Conservation (phyloP, 2,888 invertebrate species). For the Adelphocoris suturalis region DNA sequence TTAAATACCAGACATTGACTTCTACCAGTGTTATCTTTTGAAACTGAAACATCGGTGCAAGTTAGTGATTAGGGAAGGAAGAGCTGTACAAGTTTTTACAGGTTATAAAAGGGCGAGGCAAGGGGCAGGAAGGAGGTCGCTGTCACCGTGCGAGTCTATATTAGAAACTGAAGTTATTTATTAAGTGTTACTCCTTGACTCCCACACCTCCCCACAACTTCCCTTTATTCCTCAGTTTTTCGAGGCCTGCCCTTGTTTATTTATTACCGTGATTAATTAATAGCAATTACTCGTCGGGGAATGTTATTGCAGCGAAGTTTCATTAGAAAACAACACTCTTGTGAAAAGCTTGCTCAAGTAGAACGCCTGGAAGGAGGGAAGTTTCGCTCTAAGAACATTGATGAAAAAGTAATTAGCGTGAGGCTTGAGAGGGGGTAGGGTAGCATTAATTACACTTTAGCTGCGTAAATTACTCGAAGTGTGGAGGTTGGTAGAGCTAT, state of each 20-base stretch:
- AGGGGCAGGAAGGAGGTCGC: slow-evolving; percentile 46
- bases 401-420: slow-evolving; percentile 69
- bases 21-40: neutral
- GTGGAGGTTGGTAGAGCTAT: slow-evolving; percentile 19
- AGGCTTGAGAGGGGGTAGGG: slow-evolving; percentile 21
- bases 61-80: neutral
- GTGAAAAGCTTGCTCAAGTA: slow-evolving; percentile 56
- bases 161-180: slow-evolving; percentile 69
- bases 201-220: slow-evolving; percentile 19
- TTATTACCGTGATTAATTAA: slow-evolving; percentile 70
- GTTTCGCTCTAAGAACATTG: slow-evolving; percentile 63
- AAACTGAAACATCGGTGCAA: neutral
- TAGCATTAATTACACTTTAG: slow-evolving; percentile 69
- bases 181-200: slow-evolving; percentile 52
- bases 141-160: slow-evolving; percentile 61
- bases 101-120: neutral
- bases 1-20: too few relatives aligned
- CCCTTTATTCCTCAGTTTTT: slow-evolving; percentile 55
- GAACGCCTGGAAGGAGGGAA: slow-evolving; percentile 27
- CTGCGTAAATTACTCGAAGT: slow-evolving; percentile 65
- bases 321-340: slow-evolving; percentile 69
- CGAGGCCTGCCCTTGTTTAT: slow-evolving; percentile 60
- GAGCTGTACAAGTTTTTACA: neutral
- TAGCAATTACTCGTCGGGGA: slow-evolving; percentile 67
- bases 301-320: slow-evolving; percentile 69